Base-by-base conservation (phyloP, 2,797 vertebrate species). In the Pipistrellus nathusii region DNA sequence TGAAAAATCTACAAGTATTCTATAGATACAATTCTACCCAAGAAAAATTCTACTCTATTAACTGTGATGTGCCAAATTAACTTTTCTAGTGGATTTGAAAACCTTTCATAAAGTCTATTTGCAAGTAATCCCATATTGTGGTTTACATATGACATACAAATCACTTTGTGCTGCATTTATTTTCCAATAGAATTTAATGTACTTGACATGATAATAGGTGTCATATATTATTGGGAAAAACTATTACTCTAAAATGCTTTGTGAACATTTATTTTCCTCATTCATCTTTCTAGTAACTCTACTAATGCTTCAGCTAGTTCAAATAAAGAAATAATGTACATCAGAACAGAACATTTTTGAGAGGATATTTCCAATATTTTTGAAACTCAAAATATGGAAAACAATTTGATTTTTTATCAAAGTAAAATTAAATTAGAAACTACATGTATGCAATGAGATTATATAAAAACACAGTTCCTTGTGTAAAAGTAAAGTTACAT, bases 391-490 rank as follows among this genome's bases (percentile, higher is more conserved):
- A 25, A 15, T 81, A 64, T 66, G 3, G 32, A 80, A 77, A 77
- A 57, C 5, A 80, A 80, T 41, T 35, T 35, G 82, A 87, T 78
- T 93, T 41, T 90, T 84, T 5, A 90, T 30, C 35, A 68, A 69
- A 75, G 14, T 77, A 88, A 93, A 90, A 90, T 53, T 88, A 88
- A 93, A 94, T 72, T n/a, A 59, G 20, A 83, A 77, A 90, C 27
- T 66, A 9, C 38, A 82, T n/a, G 59, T 82, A 38, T 55, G n/a
- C 9, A 30, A 76, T 81, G 5, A 5, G 3, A 81, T 69, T 62
- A 85, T 51, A 78, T 72, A 57, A 80, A 91, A 89, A 86, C 38
- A 78, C 4, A 68, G 8, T 64, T 73, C 1, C 41, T 44, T 44
- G 32, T 35, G 83, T 6, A 38, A 76, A 64, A 59, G 32, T 89